Conservation (phyloP, 2,888 invertebrate genomes). For the Masnerella sp. region DNA sequence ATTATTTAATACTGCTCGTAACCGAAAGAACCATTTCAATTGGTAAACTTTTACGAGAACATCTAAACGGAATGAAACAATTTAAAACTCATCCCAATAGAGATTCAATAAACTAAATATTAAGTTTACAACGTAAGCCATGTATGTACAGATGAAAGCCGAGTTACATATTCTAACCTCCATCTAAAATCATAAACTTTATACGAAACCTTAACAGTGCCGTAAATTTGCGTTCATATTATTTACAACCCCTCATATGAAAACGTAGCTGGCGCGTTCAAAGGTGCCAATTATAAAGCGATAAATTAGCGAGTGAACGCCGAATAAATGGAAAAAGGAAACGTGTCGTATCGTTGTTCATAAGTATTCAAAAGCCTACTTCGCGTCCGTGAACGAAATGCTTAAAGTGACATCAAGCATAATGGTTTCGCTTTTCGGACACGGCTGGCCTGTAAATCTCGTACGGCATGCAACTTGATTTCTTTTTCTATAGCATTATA, state of each 20-base stretch:
- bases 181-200: conserved; percentile 17
- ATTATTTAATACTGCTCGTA: not conserved
- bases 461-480: conserved; percentile 43
- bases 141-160: conserved; percentile 2
- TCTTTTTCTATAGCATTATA: conserved; percentile 57
- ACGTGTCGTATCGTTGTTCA: conserved; percentile 42
- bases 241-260: conserved; percentile 2
- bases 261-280: not conserved
- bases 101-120: conserved; percentile 5
- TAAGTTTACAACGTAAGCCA: conserved; percentile 7
- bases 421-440: conserved; percentile 66
- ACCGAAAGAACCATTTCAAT: conserved; percentile 1
- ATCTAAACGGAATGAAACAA: conserved; percentile 11
- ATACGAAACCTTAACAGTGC: not conserved
- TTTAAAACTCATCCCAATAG: not conserved
- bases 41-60: conserved; percentile 7
- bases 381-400: conserved; percentile 55
- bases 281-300: conserved; percentile 16
- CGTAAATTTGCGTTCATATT: not conserved
- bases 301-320: conserved; percentile 29
- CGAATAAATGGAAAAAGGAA: not conserved
- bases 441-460: conserved; percentile 61
- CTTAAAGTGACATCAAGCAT: conserved; percentile 64
- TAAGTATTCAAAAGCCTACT: conserved; percentile 62
- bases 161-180: conserved; percentile 6